These are phyloP conservation scores for Columba livia DNA, from an alignment of 2,113 vertebrate genomes.

Conservation along the genomic window DNA sequence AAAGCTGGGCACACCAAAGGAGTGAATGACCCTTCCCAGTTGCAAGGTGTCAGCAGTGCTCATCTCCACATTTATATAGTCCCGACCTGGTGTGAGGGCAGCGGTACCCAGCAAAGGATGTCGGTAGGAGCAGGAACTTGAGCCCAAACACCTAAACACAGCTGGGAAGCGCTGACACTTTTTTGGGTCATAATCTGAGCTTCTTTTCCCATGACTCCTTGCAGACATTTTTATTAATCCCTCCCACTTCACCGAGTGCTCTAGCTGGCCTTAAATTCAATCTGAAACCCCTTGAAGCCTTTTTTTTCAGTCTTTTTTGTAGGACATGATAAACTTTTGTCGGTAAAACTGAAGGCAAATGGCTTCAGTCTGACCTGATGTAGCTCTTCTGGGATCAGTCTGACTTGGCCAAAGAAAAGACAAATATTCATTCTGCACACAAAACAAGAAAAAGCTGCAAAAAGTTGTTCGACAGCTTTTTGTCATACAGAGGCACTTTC, in stretches of 20 bases:
- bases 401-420: conserved; percentile 47
- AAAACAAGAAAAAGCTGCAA: conserved; percentile 63
- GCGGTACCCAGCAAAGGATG: rapidly evolving
- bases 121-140: neutral
- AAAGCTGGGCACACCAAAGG: neutral
- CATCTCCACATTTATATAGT: neutral
- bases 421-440: neutral
- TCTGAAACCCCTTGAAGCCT: neutral
- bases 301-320: neutral
- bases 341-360: neutral
- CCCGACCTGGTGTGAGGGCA: neutral
- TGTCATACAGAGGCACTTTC: conserved; percentile 70
- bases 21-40: neutral
- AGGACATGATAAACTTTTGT: neutral
- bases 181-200: neutral
- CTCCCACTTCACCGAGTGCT: neutral
- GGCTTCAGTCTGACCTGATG: conserved; percentile 40
- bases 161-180: neutral
- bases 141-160: neutral
- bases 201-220: neutral
- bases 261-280: neutral
- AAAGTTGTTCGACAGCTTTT: conserved; percentile 58
- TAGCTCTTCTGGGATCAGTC: conserved; percentile 26
- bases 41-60: neutral
- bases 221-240: neutral